phyloP scores from a whole-genome alignment of 2,113 vertebrate genomes.

The Bostrychus sinensis region DNA sequence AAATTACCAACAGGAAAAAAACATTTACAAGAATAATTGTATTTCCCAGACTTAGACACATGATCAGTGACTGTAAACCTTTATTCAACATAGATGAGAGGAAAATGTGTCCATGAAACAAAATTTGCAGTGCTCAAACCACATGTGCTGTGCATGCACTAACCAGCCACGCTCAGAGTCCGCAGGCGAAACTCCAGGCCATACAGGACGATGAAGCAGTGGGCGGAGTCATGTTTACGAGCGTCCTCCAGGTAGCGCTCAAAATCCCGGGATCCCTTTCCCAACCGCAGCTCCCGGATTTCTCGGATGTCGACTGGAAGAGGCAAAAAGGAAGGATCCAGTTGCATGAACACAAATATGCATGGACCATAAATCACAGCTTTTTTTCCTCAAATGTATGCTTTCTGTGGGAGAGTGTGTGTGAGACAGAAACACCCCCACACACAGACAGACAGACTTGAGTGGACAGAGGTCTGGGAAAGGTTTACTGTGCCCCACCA shows the following conservation, averaged over 20 bases:
- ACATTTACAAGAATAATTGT: no score
- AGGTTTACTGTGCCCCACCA: no score
- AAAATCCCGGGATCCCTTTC: conserved; percentile 87
- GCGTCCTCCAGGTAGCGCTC: conserved; percentile 88
- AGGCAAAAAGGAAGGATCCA: conserved; percentile 53
- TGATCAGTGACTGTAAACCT: background rate
- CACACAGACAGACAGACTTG: conserved; percentile 30
- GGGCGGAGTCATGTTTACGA: conserved; percentile 82
- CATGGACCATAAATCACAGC: conserved; percentile 59
- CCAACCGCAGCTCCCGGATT: conserved; percentile 87
- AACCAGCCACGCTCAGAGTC: conserved; percentile 84
- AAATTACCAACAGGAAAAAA: no score
- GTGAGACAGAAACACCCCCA: background rate
- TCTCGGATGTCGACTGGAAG: conserved; percentile 85
- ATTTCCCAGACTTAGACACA: background rate
- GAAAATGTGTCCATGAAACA: background rate
- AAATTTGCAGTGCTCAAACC: background rate
- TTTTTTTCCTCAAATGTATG: conserved; percentile 45
- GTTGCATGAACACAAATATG: conserved; percentile 66
- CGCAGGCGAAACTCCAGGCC: conserved; percentile 86
- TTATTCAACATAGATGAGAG: background rate
- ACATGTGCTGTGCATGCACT: conserved; percentile 35
- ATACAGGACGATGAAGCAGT: conserved; percentile 89
- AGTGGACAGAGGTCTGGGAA: conserved; percentile 12
- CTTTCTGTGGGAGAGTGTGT: background rate